phyloP scores from a whole-genome alignment of 2,113 vertebrate genomes.

The Notothenia coriiceps region DNA sequence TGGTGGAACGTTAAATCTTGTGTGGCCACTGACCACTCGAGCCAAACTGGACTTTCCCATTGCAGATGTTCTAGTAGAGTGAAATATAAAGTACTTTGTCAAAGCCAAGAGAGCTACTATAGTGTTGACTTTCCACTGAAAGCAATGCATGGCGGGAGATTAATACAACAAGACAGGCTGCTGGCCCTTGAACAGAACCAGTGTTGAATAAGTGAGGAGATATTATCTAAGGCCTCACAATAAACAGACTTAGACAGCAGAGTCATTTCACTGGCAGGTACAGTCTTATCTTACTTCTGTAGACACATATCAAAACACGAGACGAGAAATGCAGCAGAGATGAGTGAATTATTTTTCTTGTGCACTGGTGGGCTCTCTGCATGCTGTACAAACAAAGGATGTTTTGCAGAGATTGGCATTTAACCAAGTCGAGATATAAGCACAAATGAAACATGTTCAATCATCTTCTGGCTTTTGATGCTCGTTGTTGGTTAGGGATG shows the following conservation, averaged over 20 bases:
- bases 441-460: neutral
- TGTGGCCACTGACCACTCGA: constrained; percentile 58
- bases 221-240: constrained; percentile 42
- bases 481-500: neutral
- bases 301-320: constrained; percentile 44
- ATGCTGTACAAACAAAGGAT: constrained; percentile 40
- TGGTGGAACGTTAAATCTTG: constrained; percentile 61
- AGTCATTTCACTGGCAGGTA: constrained; percentile 48
- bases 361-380: constrained; percentile 19
- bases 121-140: constrained; percentile 27
- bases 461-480: constrained; percentile 18
- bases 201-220: constrained; percentile 50
- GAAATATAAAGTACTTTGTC: constrained; percentile 1
- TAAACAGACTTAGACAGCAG: constrained; percentile 31
- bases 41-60: constrained; percentile 6
- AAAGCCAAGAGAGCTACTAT: neutral
- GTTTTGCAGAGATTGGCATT: constrained; percentile 37
- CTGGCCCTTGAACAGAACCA: constrained; percentile 22
- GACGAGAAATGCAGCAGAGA: constrained; percentile 32
- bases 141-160: constrained; percentile 11
- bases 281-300: constrained; percentile 59
- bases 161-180: constrained; percentile 43
- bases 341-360: constrained; percentile 32
- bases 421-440: constrained; percentile 34
- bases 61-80: constrained; percentile 13